Base-by-base conservation (phyloP, 1,140 invertebrate genomes). In the Lutraria rhynchaena region DNA sequence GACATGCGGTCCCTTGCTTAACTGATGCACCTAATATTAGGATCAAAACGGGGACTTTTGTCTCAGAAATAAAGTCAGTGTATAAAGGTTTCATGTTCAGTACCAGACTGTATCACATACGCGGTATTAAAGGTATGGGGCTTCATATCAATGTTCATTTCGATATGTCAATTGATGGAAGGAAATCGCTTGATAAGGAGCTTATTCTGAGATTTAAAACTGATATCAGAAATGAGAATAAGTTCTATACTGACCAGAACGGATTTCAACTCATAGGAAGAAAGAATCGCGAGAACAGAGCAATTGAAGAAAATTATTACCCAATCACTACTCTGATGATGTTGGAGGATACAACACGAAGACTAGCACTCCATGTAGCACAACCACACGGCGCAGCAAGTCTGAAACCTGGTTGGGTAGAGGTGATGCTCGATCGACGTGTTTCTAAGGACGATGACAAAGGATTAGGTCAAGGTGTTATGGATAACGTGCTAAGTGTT, bases 181-280 rank as follows among this genome's bases (percentile, higher is more conserved):
- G 15, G 24, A 53, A 27, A 19, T 13, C 9, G 29, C 65, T 19
- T n/a, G 41, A 81, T 19, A 61, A 63, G 55, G 78, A 81, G 46
- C 91, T 99, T 13, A 95, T 95, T 9, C 98, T 99, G 96, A 93
- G 97, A 60, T 92, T 99, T 3, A 94, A 96, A 55, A 96, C 96
- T 0, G 95, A 96, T 85, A 77, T 93, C 94, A 81, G 98, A 13
- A 91, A 88, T 75, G 84, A 83, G 9, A 88, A 90, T 27, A 83
- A 82, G n/a, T 97, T 99, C 89, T 99, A 96, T 86, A 97, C 97
- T 0, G 98, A 99, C 92, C 94, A 96, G 75, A 99, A 98, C 89
- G 97, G 97, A 0, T 97, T 98, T 86, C 96, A 97, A 31, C 37
- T 85, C 46, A 67, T 86, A 35, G 57, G 71, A 85, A 92, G 96